Evolutionary conservation across 2,888 invertebrate species (phyloP), one percentile per base, ranked within the genome.

Genomic region (Parasteatoda lunata): DNA sequence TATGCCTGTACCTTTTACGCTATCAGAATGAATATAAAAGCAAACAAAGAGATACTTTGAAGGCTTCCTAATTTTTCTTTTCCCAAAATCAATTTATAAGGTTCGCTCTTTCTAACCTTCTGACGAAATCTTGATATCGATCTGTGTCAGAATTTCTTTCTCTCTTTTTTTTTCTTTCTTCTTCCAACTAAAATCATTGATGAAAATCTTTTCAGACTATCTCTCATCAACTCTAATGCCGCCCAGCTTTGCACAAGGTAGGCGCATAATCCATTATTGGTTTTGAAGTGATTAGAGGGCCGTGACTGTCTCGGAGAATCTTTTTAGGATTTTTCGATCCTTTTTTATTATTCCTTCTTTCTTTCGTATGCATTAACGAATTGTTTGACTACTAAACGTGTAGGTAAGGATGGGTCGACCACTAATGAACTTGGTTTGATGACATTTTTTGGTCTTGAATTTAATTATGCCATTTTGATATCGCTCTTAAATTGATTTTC

Each of bases 261-360:
- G n/a, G 45, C 45, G 45, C 51, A 45, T 59, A 70, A 45, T 65
- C 69, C 73, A 81, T 81, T 81, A 81, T 73, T 81, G 79, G 65
- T 59, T 71, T 71, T 65, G 51, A 30, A 68, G 68, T 51, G 68
- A 48, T 68, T 30, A n/a, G 49, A 59, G 30, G 51, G 11, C n/a
- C 65, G 47, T 59, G 15, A 8, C n/a, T 59, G 64, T 3, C 51
- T 15, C 5, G 48, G 45, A 49, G 52, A 70, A 30, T n/a, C 47
- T 59, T 45, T 13, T 11, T 13, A 47, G 5, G 9, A 59, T 59
- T 13, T 59, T 11, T 30, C 30, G 30, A 30, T 30, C 30, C 30
- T 30, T 30, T 30, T 4, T 59, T n/a, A n/a, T 13, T n/a, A 59
- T 9, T 59, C 11, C 59, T 13, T 5, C n/a, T 45, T 79, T 79